Evolutionary conservation across 2,888 invertebrate genomes (phyloP), one percentile per base, ranked within the genome.

Genomic region (Strigamia transsilvanica): DNA sequence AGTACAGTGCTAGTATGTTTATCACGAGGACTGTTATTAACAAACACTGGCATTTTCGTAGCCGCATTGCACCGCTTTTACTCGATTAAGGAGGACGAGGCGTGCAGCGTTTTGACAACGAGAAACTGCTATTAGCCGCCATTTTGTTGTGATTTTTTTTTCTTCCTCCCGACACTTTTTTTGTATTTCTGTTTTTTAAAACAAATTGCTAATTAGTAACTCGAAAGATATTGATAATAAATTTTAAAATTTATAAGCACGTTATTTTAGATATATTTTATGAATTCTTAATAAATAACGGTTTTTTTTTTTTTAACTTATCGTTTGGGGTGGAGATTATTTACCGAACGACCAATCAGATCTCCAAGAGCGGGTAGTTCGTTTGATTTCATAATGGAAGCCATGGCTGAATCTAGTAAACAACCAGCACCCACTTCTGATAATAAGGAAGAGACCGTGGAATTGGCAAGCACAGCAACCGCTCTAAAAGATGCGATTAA

Each of bases 1-100:
- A 83, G 51, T 83, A 83, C 2, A 83, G 61, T 38, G 81, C 81
- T 7, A 83, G 78, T 10, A 83, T 32, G 34, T 83, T 83, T 7
- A 82, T 42, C 10, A 82, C 23, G 34, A 83, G 27, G 1, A 82
- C 83, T 38, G 32, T 41, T 23, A 81, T 32, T 77, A 83, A 38
- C 42, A 83, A 41, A 42, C 82, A 82, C 79, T 82, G 83, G 51
- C 83, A 83, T 73, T 80, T 78, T 21, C 82, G 66, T 7, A 81
- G 23, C n/a, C 83, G 80, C 83, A 83, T 83, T 61, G 61, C 61
- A 78, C 7, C 78, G 38, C 9, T 38, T 21, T 10, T 10, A 1
- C 34, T 78, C 13, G 4, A 10, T 32, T 27, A 78, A 12, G 18
- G 61, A 21, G 23, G 61, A 23, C 23, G 61, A n/a, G 10, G 61